Conservation (phyloP, 2,888 invertebrate species). For the Helleia helle region DNA sequence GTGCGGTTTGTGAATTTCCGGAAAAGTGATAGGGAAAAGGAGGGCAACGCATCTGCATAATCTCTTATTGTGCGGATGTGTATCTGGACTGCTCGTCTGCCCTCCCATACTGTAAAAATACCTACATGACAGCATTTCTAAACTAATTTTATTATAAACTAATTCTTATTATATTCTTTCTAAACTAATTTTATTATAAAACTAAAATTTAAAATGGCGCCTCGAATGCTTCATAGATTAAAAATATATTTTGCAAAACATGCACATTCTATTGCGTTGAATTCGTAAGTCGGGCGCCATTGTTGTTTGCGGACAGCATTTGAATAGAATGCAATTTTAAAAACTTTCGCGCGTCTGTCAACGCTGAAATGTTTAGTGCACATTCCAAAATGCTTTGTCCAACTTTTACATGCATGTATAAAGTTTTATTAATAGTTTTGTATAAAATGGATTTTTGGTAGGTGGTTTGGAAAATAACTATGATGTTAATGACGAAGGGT, state of each 20-base stretch:
- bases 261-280: neutral
- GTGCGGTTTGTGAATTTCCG: too few species aligned
- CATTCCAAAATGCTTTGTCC: neutral
- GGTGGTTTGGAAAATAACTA: too few species aligned
- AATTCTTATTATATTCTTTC: neutral
- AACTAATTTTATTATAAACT: neutral
- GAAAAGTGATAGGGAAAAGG: too few species aligned
- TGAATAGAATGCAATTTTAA: conserved; percentile 2
- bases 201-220: neutral
- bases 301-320: neutral
- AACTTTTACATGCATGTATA: neutral
- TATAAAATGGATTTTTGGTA: neutral
- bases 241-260: conserved; percentile 2
- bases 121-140: too few species aligned
- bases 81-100: too few species aligned
- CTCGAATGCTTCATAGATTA: conserved; percentile 1
- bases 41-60: too few species aligned
- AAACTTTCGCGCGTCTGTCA: neutral
- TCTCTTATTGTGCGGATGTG: too few species aligned
- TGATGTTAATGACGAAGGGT: too few species aligned
- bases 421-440: neutral
- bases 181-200: neutral
- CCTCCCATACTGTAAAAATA: too few species aligned
- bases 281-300: neutral
- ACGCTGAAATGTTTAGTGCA: neutral